Conservation (phyloP, 2,113 vertebrate genomes). For the Xenus cinereus region DNA sequence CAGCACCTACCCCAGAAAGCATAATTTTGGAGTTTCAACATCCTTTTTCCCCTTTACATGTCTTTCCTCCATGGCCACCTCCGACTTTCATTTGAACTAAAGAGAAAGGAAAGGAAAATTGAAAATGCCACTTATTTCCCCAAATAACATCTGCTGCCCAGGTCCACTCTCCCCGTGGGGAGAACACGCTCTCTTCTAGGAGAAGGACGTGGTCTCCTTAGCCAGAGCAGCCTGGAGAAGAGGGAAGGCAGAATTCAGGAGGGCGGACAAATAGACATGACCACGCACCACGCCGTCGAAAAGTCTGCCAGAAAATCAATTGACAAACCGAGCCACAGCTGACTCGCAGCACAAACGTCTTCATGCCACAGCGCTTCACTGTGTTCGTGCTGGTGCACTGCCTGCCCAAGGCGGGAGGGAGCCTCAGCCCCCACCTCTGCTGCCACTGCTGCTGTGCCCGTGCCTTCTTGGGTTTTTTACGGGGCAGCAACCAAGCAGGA, state of each 20-base stretch:
- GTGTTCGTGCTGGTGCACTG: fast-evolving
- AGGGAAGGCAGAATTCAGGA: background rate
- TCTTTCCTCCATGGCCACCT: background rate
- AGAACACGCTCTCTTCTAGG: background rate
- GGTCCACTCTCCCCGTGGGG: background rate
- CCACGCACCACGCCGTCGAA: fast-evolving
- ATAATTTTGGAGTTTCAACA: background rate
- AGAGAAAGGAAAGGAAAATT: background rate
- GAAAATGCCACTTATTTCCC: background rate
- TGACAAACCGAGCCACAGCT: background rate
- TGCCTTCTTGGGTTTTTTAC: background rate
- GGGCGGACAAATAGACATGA: background rate
- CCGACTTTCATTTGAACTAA: background rate
- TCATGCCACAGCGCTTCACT: background rate
- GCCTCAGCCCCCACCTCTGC: background rate
- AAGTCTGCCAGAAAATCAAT: background rate
- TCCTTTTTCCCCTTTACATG: background rate
- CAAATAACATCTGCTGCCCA: background rate
- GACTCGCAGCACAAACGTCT: background rate
- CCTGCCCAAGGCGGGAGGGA: fast-evolving
- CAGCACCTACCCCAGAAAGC: background rate
- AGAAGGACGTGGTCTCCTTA: fast-evolving
- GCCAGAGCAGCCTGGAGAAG: background rate
- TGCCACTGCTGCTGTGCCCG: fast-evolving
- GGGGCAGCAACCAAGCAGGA: background rate